Percentiles rank a stretch among this genome's conserved stretches.
These are phyloP conservation scores for Mobula birostris DNA, from an alignment of 2,113 vertebrate species.

Conservation along the genomic window DNA sequence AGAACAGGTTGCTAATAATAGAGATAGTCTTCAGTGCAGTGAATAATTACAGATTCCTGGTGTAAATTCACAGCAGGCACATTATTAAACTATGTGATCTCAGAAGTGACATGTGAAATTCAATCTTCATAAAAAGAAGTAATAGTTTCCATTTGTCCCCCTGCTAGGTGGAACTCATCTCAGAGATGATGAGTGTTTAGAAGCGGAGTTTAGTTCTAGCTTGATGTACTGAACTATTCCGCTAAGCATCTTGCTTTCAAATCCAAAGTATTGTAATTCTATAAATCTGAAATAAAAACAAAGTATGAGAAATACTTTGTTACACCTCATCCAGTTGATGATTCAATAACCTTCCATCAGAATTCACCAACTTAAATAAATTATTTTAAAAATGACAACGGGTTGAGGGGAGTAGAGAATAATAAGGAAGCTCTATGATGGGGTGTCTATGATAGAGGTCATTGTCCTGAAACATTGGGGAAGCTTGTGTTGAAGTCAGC, in stretches of 20 bases:
- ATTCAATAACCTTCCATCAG: too few relatives aligned
- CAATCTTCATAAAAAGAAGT: background rate
- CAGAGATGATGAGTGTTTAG: background rate
- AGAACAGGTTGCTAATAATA: background rate
- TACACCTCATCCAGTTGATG: too few relatives aligned
- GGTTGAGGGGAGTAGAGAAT: too few relatives aligned
- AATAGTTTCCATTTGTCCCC: background rate
- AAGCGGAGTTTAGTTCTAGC: background rate
- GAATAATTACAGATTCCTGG: conserved; percentile 9
- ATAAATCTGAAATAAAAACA: too few relatives aligned
- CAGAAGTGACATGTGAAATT: background rate
- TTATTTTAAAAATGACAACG: too few relatives aligned
- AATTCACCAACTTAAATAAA: too few relatives aligned
- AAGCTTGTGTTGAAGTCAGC: too few relatives aligned
- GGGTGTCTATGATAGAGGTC: too few relatives aligned
- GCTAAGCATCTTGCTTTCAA: background rate
- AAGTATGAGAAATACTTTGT: too few relatives aligned
- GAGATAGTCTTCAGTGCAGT: background rate
- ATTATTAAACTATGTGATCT: background rate
- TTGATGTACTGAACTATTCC: background rate
- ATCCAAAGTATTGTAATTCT: too few relatives aligned
- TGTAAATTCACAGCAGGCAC: background rate
- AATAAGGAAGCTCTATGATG: too few relatives aligned
- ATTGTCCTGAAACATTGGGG: too few relatives aligned
- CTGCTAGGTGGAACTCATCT: background rate